These are phyloP conservation scores for Amphipoea lucens DNA, from an alignment of 2,888 invertebrate genomes.

Conservation along the genomic window DNA sequence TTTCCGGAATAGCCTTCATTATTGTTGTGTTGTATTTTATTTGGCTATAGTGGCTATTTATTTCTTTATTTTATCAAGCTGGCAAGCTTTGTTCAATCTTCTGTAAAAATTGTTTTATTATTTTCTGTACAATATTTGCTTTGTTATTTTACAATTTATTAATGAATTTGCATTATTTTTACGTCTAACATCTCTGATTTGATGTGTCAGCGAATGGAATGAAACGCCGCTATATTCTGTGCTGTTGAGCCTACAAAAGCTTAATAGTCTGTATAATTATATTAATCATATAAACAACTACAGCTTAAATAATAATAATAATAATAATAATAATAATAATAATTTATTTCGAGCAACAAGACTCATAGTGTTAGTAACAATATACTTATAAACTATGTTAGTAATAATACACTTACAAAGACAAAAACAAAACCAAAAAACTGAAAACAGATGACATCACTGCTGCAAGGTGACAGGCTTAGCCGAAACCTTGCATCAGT, in stretches of 20 bases:
- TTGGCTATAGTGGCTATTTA: background rate
- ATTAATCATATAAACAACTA: background rate
- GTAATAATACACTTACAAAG: too few species aligned
- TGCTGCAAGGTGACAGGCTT: too few species aligned
- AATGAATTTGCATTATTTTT: background rate
- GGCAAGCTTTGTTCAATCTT: background rate
- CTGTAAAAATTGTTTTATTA: background rate
- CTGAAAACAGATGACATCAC: too few species aligned
- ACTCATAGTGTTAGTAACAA: too few species aligned
- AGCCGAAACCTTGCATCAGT: too few species aligned
- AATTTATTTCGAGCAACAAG: too few species aligned
- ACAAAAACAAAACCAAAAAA: too few species aligned
- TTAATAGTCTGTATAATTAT: background rate
- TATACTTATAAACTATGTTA: too few species aligned
- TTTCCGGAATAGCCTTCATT: background rate
- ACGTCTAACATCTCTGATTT: too few species aligned
- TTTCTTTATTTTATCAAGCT: background rate
- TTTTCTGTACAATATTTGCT: background rate
- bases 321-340: too few species aligned
- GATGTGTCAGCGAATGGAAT: background rate
- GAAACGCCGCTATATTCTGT: background rate
- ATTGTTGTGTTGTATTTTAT: background rate
- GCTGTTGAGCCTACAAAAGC: background rate
- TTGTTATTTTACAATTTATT: background rate
- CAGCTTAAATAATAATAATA: too few species aligned